phyloP scores from a whole-genome alignment of 2,797 vertebrate species.

The Sphaeramia orbicularis region DNA sequence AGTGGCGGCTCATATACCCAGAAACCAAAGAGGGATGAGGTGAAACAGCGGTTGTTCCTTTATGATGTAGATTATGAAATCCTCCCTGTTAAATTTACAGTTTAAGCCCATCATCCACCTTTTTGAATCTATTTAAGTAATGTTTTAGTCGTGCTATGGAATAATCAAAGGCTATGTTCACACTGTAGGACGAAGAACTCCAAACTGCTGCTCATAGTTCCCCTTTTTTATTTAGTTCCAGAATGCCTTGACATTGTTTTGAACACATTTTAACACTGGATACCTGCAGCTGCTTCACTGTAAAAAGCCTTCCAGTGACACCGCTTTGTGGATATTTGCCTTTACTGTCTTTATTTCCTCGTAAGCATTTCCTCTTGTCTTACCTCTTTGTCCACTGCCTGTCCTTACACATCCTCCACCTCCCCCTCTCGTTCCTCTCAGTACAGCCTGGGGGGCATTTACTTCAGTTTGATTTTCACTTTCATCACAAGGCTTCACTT shows the following conservation, averaged over 20 bases:
- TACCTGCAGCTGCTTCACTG: conserved; percentile 10
- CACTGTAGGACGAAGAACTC: conserved; percentile 11
- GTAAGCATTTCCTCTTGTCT: background rate
- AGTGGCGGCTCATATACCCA: conserved; percentile 31
- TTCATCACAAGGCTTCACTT: conserved; percentile 47
- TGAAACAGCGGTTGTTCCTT: conserved; percentile 24
- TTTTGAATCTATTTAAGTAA: conserved; percentile 18
- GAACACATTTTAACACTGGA: background rate
- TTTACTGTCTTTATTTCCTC: background rate
- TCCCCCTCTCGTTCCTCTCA: conserved; percentile 23
- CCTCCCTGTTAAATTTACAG: conserved; percentile 47
- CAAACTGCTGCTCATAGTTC: background rate
- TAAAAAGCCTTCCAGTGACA: background rate
- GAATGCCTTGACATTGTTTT: conserved; percentile 7
- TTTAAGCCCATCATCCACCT: conserved; percentile 21
- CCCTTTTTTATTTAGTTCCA: background rate
- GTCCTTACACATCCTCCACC: conserved; percentile 35
- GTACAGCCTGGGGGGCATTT: conserved; percentile 43
- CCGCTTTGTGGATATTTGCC: background rate
- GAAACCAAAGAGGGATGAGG: conserved; percentile 33
- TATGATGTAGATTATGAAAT: conserved; percentile 46
- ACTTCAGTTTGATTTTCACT: conserved; percentile 56
- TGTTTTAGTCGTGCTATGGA: conserved; percentile 21
- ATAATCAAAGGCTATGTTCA: conserved; percentile 17
- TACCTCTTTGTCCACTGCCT: conserved; percentile 36